Base-by-base conservation (phyloP, 2,888 invertebrate genomes). In the Philonicus albiceps region DNA sequence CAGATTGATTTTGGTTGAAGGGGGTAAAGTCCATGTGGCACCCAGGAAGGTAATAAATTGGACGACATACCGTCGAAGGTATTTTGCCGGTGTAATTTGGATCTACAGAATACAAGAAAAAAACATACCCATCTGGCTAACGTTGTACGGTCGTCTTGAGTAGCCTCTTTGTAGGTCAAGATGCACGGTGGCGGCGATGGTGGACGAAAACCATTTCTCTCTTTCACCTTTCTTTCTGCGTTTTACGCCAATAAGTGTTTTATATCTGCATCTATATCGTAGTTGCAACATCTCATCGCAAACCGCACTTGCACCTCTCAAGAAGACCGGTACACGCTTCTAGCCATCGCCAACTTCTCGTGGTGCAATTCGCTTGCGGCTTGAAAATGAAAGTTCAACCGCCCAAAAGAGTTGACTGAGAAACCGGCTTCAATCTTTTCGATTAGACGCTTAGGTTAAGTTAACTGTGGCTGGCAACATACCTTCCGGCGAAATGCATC, bases 401-500 rank as follows among this genome's bases (percentile, higher is more conserved):
- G 30, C 78, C 49, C n/a, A 43, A 43, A 43, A 43, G 40, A 43
- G 22, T 74, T n/a, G 3, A 30, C 37, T 76, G 22, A 1, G 22
- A 78, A 78, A 78, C 78, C 49, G 78, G 78, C 53, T 55, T 8
- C 11, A 16, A 6, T n/a, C 13, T 64, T 81, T n/a, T 40, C 22
- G 22, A 64, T 37, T 83, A 83, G 81, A 64, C 81, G 22, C 34
- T 64, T 64, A 34, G 37, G 81, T 64, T 64, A 64, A 64, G 34
- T 43, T 43, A 37, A 27, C 64, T 64, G 34, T 64, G 34, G 34
- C 64, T 34, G 22, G 64, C 64, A 64, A 27, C 22, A 64, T 64
- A 64, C 34, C 81, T 83, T 83, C 81, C 81, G 81, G 81, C 81
- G 19, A 64, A 43, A 83, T 80, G 80, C 81, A 83, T 64, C 81